Conservation (phyloP, 2,888 invertebrate genomes). For the Ormyrus rosae region DNA sequence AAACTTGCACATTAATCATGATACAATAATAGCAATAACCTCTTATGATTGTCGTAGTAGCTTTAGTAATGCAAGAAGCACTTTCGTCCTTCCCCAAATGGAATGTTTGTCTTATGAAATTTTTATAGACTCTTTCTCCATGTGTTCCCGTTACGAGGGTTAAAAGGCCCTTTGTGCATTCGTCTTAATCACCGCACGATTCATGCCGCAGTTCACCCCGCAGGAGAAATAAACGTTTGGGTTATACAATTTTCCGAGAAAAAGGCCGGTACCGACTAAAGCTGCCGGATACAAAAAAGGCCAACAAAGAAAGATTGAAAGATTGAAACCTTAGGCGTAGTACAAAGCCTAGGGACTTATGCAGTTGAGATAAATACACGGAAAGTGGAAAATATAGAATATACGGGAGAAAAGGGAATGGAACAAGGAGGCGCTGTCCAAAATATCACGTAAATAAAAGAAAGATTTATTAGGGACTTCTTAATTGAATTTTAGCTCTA, state of each 20-base stretch:
- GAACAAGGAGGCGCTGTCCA: conserved; percentile 4
- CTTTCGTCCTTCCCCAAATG: neutral
- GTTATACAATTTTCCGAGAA: conserved; percentile 31
- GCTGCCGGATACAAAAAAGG: neutral
- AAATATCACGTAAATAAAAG: neutral
- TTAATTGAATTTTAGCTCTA: too few relatives aligned
- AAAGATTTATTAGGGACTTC: too few relatives aligned
- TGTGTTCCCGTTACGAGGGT: neutral
- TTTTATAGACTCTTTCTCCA: conserved; percentile 13
- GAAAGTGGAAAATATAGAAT: conserved; percentile 11
- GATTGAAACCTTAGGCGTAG: neutral
- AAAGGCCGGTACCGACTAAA: neutral
- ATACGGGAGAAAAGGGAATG: neutral
- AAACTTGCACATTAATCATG: too few relatives aligned
- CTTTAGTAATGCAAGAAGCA: conserved; percentile 9
- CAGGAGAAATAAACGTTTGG: conserved; percentile 26
- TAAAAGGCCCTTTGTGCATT: conserved; percentile 29
- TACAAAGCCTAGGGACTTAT: neutral
- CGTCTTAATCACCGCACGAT: conserved; percentile 45
- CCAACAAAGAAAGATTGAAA: conserved; percentile 9
- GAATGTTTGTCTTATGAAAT: conserved; percentile 21
- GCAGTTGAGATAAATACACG: neutral
- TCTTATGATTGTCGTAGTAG: neutral
- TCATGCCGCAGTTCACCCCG: conserved; percentile 19
- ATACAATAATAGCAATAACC: neutral